phyloP scores from a whole-genome alignment of 1,140 invertebrate genomes.

The Idris sp. region DNA sequence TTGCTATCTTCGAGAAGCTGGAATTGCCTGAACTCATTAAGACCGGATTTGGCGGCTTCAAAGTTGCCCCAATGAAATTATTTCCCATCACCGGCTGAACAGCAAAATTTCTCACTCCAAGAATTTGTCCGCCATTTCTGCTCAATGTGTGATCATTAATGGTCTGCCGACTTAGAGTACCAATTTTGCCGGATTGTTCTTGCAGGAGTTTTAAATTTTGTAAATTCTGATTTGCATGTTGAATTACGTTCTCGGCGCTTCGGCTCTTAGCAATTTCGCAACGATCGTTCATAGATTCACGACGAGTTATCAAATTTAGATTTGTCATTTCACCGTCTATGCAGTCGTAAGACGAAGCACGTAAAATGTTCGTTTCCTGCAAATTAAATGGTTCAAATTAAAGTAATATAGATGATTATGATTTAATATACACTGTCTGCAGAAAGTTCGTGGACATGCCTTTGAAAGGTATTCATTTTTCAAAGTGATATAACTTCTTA shows the following conservation, averaged over 20 bases:
- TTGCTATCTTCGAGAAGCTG: slow-evolving; percentile 53
- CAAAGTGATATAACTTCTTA: no score
- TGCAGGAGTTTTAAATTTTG: slow-evolving; percentile 72
- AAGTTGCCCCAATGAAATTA: slow-evolving; percentile 43
- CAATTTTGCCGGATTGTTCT: slow-evolving; percentile 61
- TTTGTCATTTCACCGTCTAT: slow-evolving; percentile 54
- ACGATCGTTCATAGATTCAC: slow-evolving; percentile 54
- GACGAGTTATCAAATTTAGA: slow-evolving; percentile 35
- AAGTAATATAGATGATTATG: no score
- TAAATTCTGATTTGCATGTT: slow-evolving; percentile 70
- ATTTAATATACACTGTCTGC: no score
- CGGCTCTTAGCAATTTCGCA: slow-evolving; percentile 56
- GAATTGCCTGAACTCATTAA: slow-evolving; percentile 56
- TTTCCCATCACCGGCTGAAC: slow-evolving; percentile 51
- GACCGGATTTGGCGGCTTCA: slow-evolving; percentile 49
- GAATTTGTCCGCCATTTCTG: slow-evolving; percentile 67
- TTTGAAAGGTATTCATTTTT: no score
- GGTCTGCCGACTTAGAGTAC: slow-evolving; percentile 49
- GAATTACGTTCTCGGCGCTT: slow-evolving; percentile 60
- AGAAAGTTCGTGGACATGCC: no score
- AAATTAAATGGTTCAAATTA: neutral
- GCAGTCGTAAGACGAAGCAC: slow-evolving; percentile 50
- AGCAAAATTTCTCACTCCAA: slow-evolving; percentile 71
- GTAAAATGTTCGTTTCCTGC: slow-evolving; percentile 48
- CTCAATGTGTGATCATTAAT: slow-evolving; percentile 50